phyloP scores from a whole-genome alignment of 1,140 invertebrate species.

The Orchesella cincta region DNA sequence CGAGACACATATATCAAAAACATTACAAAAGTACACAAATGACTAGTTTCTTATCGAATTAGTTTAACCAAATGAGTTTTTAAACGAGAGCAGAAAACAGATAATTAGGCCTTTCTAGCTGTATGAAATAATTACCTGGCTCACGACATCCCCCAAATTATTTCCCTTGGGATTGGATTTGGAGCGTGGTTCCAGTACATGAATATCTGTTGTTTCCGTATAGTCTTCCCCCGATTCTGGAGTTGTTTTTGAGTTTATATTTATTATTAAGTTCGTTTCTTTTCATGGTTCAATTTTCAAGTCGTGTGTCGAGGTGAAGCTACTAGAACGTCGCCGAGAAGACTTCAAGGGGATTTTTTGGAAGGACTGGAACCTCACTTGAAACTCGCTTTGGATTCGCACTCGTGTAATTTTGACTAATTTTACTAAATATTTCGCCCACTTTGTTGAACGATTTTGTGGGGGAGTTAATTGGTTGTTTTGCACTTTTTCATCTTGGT shows the following conservation, averaged over 20 bases:
- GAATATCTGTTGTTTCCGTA: background rate
- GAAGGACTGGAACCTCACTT: background rate
- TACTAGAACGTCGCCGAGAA: background rate
- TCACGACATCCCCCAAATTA: background rate
- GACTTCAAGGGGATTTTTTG: background rate
- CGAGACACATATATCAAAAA: too few relatives aligned
- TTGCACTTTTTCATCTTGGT: too few relatives aligned
- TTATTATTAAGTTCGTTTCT: background rate
- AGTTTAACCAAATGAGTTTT: too few relatives aligned
- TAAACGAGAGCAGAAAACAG: too few relatives aligned
- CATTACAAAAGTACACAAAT: too few relatives aligned
- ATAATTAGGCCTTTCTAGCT: too few relatives aligned
- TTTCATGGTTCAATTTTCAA: background rate
- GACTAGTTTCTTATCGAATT: too few relatives aligned
- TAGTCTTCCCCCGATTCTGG: background rate
- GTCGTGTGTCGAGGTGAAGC: background rate
- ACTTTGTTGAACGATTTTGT: background rate
- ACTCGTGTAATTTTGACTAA: too few relatives aligned
- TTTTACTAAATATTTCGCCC: slow-evolving; percentile 5
- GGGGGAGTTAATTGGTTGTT: too few relatives aligned
- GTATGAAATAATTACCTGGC: slow-evolving; percentile 1
- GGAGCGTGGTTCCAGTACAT: background rate
- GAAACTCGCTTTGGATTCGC: too few relatives aligned
- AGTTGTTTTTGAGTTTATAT: too few relatives aligned
- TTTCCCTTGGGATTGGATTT: background rate